These are phyloP conservation scores for Grammomys dolichurus DNA, from an alignment of 2,113 vertebrate species.

Conservation along the genomic window DNA sequence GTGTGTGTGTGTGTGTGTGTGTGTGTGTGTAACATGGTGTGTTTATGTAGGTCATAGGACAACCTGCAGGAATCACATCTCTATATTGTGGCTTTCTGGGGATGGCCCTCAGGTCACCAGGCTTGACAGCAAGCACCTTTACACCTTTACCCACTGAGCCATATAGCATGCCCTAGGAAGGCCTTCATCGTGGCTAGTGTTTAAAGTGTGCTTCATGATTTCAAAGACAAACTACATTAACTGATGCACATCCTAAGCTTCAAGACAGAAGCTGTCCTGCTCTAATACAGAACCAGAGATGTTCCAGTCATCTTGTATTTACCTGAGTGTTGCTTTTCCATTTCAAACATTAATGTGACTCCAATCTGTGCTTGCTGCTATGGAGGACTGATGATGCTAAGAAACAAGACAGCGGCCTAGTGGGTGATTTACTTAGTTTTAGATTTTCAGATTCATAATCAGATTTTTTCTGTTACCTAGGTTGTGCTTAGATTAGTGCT, in stretches of 20 bases:
- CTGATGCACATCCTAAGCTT: neutral
- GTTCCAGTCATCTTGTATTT: neutral
- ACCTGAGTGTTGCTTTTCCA: slow-evolving; percentile 12
- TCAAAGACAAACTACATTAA: slow-evolving; percentile 26
- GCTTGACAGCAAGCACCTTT: neutral
- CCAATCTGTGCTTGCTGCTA: slow-evolving; percentile 28
- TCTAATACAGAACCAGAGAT: slow-evolving; percentile 45
- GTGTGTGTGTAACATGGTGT: neutral
- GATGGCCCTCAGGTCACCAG: neutral
- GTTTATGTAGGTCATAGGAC: neutral
- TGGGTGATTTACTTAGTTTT: slow-evolving; percentile 27
- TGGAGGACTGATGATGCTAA: neutral
- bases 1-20: neutral
- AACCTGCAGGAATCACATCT: neutral
- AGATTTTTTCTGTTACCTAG: slow-evolving; percentile 26
- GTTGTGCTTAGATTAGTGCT: slow-evolving; percentile 44
- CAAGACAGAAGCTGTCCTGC: slow-evolving; percentile 43
- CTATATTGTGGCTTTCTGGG: neutral
- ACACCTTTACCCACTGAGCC: neutral
- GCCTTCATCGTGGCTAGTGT: slow-evolving; percentile 51
- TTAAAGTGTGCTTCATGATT: slow-evolving; percentile 44
- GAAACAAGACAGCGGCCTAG: neutral
- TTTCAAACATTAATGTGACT: slow-evolving; percentile 50
- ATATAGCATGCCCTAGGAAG: neutral
- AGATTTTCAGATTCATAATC: neutral